Percentiles rank a stretch among this genome's conserved stretches.
phyloP scores from a whole-genome alignment of 1,140 invertebrate genomes.

The Ceratitis capitata region DNA sequence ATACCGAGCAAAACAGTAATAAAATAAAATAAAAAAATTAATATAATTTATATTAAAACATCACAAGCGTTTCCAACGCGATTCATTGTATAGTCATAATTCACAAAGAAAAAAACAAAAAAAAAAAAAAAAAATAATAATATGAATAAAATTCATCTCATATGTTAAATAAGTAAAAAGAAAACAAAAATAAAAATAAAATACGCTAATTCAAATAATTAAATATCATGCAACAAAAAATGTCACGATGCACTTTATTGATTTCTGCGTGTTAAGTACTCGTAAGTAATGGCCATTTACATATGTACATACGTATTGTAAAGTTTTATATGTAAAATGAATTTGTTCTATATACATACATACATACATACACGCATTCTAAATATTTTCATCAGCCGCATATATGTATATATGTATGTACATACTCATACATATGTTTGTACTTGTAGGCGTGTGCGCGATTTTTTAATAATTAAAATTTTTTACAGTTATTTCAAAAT shows the following conservation, averaged over 20 bases:
- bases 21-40: background rate
- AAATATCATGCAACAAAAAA: background rate
- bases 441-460: too few species aligned
- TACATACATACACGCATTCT: too few species aligned
- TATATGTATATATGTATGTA: too few species aligned
- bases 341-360: background rate
- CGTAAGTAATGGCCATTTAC: background rate
- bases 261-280: constrained; percentile 2
- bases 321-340: background rate
- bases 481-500: too few species aligned
- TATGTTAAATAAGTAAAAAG: background rate
- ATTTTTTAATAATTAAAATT: too few species aligned
- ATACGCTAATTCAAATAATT: background rate
- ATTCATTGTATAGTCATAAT: background rate
- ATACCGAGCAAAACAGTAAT: background rate
- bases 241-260: constrained; percentile 4
- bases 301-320: background rate
- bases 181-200: background rate
- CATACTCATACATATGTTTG: too few species aligned
- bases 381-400: too few species aligned
- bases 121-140: background rate
- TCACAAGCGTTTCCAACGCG: background rate
- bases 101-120: background rate
- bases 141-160: constrained; percentile 10
- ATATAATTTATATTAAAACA: background rate